phyloP scores from a whole-genome alignment of 2,797 vertebrate genomes.

The Masticophis lateralis region DNA sequence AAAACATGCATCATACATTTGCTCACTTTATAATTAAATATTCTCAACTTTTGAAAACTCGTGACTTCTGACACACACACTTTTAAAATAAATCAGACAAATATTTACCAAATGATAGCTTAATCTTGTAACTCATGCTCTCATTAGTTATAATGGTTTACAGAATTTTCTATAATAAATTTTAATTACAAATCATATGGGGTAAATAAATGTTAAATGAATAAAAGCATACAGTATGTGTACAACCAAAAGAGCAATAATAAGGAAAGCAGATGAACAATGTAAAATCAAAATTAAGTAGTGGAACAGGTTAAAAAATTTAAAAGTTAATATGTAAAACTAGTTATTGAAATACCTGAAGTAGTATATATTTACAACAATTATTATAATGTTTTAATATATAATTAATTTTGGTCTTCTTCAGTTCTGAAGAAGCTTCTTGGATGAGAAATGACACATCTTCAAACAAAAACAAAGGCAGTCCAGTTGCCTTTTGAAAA shows the following conservation, averaged over 20 bases:
- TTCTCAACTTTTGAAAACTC: background rate
- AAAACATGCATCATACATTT: background rate
- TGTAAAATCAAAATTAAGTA: conserved; percentile 27
- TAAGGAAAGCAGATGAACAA: conserved; percentile 7
- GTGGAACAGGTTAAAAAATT: background rate
- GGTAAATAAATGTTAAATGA: background rate
- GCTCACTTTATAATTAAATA: background rate
- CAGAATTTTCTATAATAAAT: background rate
- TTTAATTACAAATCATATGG: background rate
- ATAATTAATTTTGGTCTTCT: background rate
- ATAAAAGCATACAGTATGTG: background rate
- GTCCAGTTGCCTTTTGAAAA: background rate
- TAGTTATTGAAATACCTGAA: background rate
- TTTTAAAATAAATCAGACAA: background rate
- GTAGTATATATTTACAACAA: background rate
- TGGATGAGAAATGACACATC: background rate
- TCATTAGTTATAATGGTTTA: background rate
- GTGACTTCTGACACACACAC: background rate
- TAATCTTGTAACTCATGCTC: background rate
- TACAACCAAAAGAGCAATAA: background rate
- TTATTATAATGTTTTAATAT: background rate
- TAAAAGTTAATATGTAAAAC: background rate
- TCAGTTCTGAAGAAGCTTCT: background rate
- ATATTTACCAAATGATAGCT: background rate
- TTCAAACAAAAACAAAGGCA: background rate